Conservation (phyloP, 2,797 vertebrate species). For the Morus bassanus region DNA sequence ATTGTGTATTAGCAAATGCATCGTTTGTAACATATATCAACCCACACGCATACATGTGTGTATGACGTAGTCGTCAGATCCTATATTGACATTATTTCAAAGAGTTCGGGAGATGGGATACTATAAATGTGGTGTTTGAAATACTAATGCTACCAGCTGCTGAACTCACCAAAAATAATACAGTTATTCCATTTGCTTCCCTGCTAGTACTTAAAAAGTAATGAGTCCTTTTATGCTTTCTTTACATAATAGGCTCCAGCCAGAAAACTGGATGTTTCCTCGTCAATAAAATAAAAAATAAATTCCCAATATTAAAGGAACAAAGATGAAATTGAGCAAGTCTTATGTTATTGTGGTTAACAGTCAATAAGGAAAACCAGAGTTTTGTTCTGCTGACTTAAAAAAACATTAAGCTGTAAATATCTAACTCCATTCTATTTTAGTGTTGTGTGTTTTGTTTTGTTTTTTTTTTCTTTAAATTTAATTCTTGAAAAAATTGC, state of each 20-base stretch:
- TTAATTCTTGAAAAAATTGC: background rate
- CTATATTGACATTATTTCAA: conserved; percentile 3
- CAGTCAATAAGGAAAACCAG: conserved; percentile 70
- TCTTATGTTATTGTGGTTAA: conserved; percentile 66
- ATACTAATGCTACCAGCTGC: conserved; percentile 39
- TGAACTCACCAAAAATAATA: conserved; percentile 47
- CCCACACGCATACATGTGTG: rapidly evolving
- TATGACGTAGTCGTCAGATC: background rate
- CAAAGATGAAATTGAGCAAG: conserved; percentile 52
- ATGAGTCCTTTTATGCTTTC: conserved; percentile 70
- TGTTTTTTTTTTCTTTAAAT: conserved; percentile 16
- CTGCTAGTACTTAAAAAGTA: conserved; percentile 70
- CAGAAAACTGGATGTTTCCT: conserved; percentile 64
- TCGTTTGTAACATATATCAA: background rate
- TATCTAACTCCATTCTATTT: conserved; percentile 59
- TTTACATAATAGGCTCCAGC: conserved; percentile 68
- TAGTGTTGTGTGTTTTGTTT: background rate
- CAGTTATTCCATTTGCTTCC: conserved; percentile 42
- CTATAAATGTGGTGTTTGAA: conserved; percentile 34
- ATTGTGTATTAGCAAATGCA: background rate
- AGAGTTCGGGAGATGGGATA: conserved; percentile 29
- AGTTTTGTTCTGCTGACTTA: conserved; percentile 62
- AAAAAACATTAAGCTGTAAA: conserved; percentile 62
- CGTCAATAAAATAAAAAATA: conserved; percentile 63
- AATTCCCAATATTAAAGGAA: conserved; percentile 60